A percentile compares a stretch with the other conserved stretches of the same genome.
Evolutionary conservation across 23 tunicate species (phyloP).

Genomic region (Oikopleura vanhoeffeni): DNA sequence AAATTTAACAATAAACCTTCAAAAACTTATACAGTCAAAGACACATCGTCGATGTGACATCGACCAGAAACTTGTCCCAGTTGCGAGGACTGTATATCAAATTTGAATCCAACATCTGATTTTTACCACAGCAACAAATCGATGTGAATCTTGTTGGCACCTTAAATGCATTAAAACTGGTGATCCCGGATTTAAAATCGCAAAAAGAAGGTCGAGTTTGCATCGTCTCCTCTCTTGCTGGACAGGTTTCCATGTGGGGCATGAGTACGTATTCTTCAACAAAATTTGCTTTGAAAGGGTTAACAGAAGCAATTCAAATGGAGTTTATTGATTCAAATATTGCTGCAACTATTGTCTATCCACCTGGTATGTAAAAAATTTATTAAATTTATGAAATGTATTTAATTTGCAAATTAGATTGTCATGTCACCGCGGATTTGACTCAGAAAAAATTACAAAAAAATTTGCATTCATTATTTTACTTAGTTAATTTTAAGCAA

Average conservation of each 20-base stretch:
- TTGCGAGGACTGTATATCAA: too few relatives aligned
- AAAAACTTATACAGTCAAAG: too few relatives aligned
- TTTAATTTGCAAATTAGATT: too few relatives aligned
- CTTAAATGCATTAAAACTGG: background rate
- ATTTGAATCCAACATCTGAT: too few relatives aligned
- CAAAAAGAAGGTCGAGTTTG: background rate
- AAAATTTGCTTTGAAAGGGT: constrained; percentile 67
- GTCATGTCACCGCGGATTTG: too few relatives aligned
- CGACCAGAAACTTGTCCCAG: too few relatives aligned
- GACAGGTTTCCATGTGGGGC: constrained; percentile 73
- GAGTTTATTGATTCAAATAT: constrained; percentile 23
- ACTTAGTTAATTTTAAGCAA: too few relatives aligned
- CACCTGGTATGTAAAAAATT: background rate
- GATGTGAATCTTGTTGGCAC: background rate
- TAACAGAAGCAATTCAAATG: constrained; percentile 78
- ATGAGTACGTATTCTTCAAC: constrained; percentile 58
- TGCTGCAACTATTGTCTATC: background rate
- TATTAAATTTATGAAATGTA: too few relatives aligned
- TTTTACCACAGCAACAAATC: background rate
- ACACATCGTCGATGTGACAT: too few relatives aligned
- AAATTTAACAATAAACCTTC: too few relatives aligned
- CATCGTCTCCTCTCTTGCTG: constrained; percentile 73
- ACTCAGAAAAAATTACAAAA: too few relatives aligned
- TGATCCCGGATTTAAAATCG: background rate
- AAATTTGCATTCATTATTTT: too few relatives aligned